Evolutionary conservation across 2,888 invertebrate genomes (phyloP), one percentile per base, ranked within the genome.

Genomic region (Cheilosia vernalis): DNA sequence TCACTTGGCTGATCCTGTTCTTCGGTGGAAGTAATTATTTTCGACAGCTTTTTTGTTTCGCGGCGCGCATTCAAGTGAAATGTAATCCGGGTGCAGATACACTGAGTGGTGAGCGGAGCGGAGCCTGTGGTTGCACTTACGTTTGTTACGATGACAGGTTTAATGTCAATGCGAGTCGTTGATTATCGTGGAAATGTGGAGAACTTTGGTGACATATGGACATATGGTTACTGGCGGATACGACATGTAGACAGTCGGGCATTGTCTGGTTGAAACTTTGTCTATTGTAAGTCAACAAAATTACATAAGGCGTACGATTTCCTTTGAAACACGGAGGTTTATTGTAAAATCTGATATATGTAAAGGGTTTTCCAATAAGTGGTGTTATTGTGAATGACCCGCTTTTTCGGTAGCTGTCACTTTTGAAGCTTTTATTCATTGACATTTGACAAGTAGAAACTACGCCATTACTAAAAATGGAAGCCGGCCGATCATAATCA

Each of bases 1-100:
- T 81, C 85, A 85, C 70, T 63, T 72, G 55, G 40, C 49, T 85
- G 85, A 72, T 85, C 81, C 85, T 81, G 81, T 72, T 76, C 77
- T 70, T 33, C 44, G 56, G 49, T 81, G 81, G 85, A 85, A 81
- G 56, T 85, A 85, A 85, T 85, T 76, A 72, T 61, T 61, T 76
- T 7, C 58, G 85, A 85, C 81, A 77, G 74, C 37, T 53, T 74
- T 74, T 60, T 60, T 56, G 53, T 74, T 74, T 19, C 13, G n/a
- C 17, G 13, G 47, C 5, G 79, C 7, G 79, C 69, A 74, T 30
- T 73, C 53, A 83, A 67, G 60, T 76, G 74, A 74, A 76, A 66
- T 66, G 40, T 58, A 76, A 79, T 80, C 79, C 79, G 74, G 79
- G 72, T 67, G 42, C 33, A 33, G 21, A 60, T 30, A 64, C 27